Evolutionary conservation across 2,888 invertebrate genomes (phyloP).

Genomic region (Temnothorax ravouxi): DNA sequence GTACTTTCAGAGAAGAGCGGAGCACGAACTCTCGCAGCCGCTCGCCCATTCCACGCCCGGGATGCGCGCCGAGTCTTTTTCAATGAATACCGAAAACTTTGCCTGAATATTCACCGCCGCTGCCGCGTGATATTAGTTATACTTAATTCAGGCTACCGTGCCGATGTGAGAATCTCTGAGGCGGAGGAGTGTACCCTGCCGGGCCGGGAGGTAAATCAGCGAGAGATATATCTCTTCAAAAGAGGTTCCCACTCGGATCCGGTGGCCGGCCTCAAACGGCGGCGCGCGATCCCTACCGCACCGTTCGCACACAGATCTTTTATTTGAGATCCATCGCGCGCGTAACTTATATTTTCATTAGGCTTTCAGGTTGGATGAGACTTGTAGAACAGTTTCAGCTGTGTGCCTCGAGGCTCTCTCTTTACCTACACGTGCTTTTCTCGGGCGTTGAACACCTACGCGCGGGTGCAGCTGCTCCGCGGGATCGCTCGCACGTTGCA

Average conservation of each 20-base stretch:
- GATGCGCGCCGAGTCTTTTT: constrained; percentile 77
- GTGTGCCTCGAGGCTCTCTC: constrained; percentile 75
- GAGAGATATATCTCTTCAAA: constrained; percentile 75
- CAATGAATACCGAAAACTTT: constrained; percentile 85
- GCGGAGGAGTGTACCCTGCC: neutral
- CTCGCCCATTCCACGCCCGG: constrained; percentile 40
- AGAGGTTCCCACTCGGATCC: constrained; percentile 72
- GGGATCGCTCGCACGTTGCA: constrained; percentile 16
- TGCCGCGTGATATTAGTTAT: constrained; percentile 83
- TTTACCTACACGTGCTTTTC: neutral
- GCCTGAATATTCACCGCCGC: constrained; percentile 78
- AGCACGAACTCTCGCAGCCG: constrained; percentile 33
- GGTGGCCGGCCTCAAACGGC: constrained; percentile 20
- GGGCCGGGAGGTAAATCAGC: constrained; percentile 46
- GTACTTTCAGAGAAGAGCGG: constrained; percentile 25
- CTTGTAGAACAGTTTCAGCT: constrained; percentile 80
- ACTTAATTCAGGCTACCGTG: constrained; percentile 81
- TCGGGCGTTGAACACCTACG: constrained; percentile 31
- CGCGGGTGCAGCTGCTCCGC: constrained; percentile 46
- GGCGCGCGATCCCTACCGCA: constrained; percentile 39
- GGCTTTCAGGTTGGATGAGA: constrained; percentile 79
- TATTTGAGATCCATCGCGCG: constrained; percentile 76
- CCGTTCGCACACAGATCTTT: constrained; percentile 54
- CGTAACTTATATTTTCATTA: constrained; percentile 86
- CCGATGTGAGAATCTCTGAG: constrained; percentile 41